Base-by-base conservation (phyloP, 2,113 vertebrate genomes). In the Crocuta crocuta region DNA sequence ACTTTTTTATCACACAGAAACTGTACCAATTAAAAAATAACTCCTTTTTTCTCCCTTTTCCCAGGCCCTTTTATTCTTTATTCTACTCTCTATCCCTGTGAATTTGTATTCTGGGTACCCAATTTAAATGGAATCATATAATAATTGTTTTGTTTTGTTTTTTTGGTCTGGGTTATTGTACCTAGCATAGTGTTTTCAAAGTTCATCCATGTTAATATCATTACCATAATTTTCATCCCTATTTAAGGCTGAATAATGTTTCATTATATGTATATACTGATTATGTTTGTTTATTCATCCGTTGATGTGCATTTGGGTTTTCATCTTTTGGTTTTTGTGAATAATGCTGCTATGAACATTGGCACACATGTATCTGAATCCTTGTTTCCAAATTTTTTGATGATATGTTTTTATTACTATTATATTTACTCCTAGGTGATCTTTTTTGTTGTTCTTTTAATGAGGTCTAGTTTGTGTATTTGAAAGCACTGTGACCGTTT, bases 191-290 rank as follows among this genome's bases (percentile, higher is more conserved):
- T 87, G 15, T 88, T 90, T 74, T 90, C 58, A 66, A n/a, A 65
- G 28, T 84, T 90, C 66, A 45, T 65, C 26, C 43, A 45, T 28
- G 16, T 76, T 89, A 39, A 33, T 5, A 76, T 12, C 43, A 43
- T 83, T 89, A 39, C 10, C 79, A 74, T 16, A 91, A 94, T 91
- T 91, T 91, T 91, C 33, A 58, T 88, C 78, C 10, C 31, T 70
- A 58, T 78, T 95, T 45, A 76, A 55, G 28, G n/a, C 68, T 45
- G 48, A 55, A 55, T 83, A 74, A 28, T 66, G 55, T 9, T 48
- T 61, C 21, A 39, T 24, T 63, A 33, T 55, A 4, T 43, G 17
- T 23, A 23, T 8, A 35, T 8, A 68, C 17, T 21, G 31, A 61
- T 82, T 71, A 12, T 45, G 28, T 39, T 6, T 58, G 31, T 74